Evolutionary conservation across 2,888 invertebrate genomes (phyloP).

Genomic region (Andrena fulva): DNA sequence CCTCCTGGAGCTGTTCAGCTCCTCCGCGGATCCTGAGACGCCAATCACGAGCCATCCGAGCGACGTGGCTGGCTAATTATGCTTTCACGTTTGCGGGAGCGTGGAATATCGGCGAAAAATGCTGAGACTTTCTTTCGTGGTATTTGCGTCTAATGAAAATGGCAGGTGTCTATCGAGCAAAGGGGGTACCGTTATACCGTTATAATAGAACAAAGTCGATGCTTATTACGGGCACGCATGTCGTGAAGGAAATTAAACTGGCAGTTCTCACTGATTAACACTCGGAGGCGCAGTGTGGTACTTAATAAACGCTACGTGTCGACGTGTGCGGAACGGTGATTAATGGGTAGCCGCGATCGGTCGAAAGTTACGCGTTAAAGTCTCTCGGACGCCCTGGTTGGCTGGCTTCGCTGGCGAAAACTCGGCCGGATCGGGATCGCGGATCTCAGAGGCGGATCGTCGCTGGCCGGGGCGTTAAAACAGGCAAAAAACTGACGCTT

Average conservation of each 20-base stretch:
- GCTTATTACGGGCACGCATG: conserved; percentile 64
- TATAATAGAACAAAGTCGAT: conserved; percentile 61
- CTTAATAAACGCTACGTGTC: conserved; percentile 70
- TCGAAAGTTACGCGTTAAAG: conserved; percentile 54
- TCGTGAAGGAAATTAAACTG: conserved; percentile 62
- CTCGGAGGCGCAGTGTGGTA: conserved; percentile 51
- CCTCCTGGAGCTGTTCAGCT: background rate
- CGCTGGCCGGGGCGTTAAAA: conserved; percentile 2
- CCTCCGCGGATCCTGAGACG: conserved; percentile 7
- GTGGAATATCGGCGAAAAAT: conserved; percentile 18
- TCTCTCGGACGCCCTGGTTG: background rate
- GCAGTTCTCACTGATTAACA: conserved; percentile 64
- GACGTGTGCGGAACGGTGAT: conserved; percentile 65
- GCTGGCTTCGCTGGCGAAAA: background rate
- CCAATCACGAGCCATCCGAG: conserved; percentile 9
- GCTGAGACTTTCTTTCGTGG: conserved; percentile 39
- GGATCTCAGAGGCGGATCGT: background rate
- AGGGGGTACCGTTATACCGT: conserved; percentile 59
- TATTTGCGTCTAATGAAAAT: conserved; percentile 50
- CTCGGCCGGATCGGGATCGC: conserved; percentile 5
- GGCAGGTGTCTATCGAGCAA: conserved; percentile 51
- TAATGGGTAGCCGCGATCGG: conserved; percentile 64
- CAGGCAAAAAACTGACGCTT: conserved; percentile 28
- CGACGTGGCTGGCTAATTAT: conserved; percentile 27
- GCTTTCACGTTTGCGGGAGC: conserved; percentile 33